Conservation (phyloP, 2,113 vertebrate genomes). For the Paramisgurnus dabryanus region DNA sequence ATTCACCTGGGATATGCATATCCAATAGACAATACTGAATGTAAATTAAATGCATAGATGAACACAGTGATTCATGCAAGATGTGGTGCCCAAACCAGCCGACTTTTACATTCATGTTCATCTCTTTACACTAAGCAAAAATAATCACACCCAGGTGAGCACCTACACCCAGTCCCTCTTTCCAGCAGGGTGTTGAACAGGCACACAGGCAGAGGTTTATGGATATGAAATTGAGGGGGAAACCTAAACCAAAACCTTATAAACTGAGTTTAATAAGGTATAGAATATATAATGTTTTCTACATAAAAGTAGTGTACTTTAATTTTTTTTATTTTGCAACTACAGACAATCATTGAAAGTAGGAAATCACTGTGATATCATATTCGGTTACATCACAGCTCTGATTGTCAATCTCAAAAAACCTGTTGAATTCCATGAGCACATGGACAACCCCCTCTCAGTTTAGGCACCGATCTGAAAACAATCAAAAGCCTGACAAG, state of each 20-base stretch:
- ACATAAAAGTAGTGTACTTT: background rate
- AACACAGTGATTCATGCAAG: too few relatives aligned
- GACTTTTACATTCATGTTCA: background rate
- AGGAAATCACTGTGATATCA: background rate
- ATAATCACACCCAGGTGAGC: background rate
- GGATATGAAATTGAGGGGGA: slow-evolving; percentile 52
- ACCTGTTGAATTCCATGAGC: slow-evolving; percentile 10
- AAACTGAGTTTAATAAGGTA: slow-evolving; percentile 41
- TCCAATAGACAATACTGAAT: slow-evolving; percentile 11
- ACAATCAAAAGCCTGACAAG: slow-evolving; percentile 8
- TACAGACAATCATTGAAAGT: background rate
- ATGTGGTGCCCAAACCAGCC: background rate
- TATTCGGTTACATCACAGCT: background rate
- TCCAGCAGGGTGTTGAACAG: slow-evolving; percentile 63
- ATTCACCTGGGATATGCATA: slow-evolving; percentile 41
- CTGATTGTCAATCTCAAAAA: background rate
- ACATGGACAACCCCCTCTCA: background rate
- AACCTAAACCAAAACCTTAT: slow-evolving; percentile 63
- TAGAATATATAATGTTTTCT: slow-evolving; percentile 31
- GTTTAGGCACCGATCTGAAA: slow-evolving; percentile 2
- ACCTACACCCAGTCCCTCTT: background rate
- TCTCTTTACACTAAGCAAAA: background rate
- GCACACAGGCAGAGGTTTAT: slow-evolving; percentile 69
- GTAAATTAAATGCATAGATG: background rate
- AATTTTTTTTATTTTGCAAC: slow-evolving; percentile 5